Evolutionary conservation across 2,113 vertebrate genomes (phyloP).

Genomic region (Puntigrus tetrazona): DNA sequence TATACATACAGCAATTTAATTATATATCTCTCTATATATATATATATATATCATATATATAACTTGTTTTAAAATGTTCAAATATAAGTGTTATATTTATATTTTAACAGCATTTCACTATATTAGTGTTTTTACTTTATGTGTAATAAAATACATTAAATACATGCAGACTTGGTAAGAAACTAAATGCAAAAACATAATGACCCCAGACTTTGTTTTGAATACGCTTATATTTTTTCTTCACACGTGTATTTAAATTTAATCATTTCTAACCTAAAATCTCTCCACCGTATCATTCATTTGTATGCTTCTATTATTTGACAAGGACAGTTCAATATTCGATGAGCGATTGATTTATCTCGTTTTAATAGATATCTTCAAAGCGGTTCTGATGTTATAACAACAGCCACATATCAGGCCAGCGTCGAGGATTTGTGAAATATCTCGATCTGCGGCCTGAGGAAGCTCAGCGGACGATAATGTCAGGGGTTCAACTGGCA

Average conservation of each 20-base stretch:
- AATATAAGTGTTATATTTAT: background rate
- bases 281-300: background rate
- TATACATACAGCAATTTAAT: too few species aligned
- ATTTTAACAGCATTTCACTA: background rate
- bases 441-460: conserved; percentile 71
- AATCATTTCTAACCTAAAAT: too few species aligned
- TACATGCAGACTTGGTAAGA: background rate
- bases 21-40: too few species aligned
- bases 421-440: conserved; percentile 73
- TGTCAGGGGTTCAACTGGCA: conserved; percentile 75
- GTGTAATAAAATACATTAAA: background rate
- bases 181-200: background rate
- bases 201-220: background rate
- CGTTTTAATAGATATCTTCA: conserved; percentile 72
- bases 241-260: too few species aligned
- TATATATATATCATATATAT: too few species aligned
- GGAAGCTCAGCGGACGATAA: conserved; percentile 68
- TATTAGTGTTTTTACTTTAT: background rate
- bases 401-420: conserved; percentile 81
- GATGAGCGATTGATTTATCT: background rate
- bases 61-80: too few species aligned
- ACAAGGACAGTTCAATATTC: background rate
- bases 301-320: background rate
- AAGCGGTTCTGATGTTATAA: conserved; percentile 77
- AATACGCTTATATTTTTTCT: background rate